Evolutionary conservation across 2,113 vertebrate species (phyloP).

Genomic region (Puntigrus tetrazona): DNA sequence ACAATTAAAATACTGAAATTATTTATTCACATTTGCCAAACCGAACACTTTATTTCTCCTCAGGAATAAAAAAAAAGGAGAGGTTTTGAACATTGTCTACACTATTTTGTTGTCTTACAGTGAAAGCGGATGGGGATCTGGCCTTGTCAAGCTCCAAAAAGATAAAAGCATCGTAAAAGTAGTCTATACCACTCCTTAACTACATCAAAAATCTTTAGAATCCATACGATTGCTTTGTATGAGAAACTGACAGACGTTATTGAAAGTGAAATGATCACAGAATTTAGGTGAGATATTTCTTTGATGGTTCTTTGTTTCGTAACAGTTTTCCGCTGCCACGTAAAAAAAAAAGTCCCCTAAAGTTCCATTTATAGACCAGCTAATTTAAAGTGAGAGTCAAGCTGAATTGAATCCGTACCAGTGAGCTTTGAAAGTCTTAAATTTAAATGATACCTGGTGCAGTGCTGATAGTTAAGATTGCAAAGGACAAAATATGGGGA

Average conservation of each 20-base stretch:
- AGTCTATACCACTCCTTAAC: background rate
- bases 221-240: background rate
- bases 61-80: background rate
- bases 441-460: background rate
- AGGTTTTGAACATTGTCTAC: background rate
- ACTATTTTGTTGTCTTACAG: background rate
- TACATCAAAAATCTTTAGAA: background rate
- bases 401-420: background rate
- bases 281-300: background rate
- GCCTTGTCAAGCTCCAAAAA: background rate
- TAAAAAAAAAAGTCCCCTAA: background rate
- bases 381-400: background rate
- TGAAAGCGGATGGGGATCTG: background rate
- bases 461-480: slow-evolving; percentile 2
- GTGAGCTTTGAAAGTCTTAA: background rate
- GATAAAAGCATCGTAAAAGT: background rate
- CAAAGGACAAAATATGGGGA: background rate
- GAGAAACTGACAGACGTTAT: background rate
- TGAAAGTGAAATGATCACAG: background rate
- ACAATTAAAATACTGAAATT: background rate
- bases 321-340: background rate
- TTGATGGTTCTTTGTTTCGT: background rate
- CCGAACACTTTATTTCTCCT: background rate
- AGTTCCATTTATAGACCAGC: background rate
- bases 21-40: background rate